These are phyloP conservation scores for Stramonita haemastoma DNA, from an alignment of 2,888 invertebrate genomes.

Conservation along the genomic window DNA sequence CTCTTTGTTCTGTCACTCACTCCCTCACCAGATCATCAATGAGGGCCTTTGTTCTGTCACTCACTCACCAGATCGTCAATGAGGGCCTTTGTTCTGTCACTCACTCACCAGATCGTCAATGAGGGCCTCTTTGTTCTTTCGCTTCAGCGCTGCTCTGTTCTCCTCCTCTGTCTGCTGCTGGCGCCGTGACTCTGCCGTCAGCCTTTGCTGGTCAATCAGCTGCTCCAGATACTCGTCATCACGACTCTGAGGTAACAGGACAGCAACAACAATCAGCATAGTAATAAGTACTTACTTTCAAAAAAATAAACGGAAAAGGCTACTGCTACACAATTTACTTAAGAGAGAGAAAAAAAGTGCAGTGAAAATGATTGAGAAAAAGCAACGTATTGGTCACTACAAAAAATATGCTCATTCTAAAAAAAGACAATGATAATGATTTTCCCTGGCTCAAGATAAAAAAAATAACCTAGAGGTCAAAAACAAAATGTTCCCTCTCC, in stretches of 20 bases:
- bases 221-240: constrained; percentile 90
- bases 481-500: not conserved
- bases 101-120: constrained; percentile 89
- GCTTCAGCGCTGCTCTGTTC: constrained; percentile 84
- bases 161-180: constrained; percentile 80
- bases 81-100: constrained; percentile 89
- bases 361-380: too few relatives aligned
- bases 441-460: too few relatives aligned
- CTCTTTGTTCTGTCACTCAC: constrained; percentile 89
- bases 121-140: constrained; percentile 90
- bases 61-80: constrained; percentile 89
- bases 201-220: constrained; percentile 71
- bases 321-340: too few relatives aligned
- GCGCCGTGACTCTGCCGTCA: constrained; percentile 81
- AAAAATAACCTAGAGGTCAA: not conserved
- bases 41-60: constrained; percentile 89
- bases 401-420: too few relatives aligned
- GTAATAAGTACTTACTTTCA: not conserved
- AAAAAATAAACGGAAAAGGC: not conserved
- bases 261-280: not conserved
- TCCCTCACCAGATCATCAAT: constrained; percentile 88
- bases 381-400: too few relatives aligned
- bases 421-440: too few relatives aligned
- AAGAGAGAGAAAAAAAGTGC: too few relatives aligned
- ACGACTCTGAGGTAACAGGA: constrained; percentile 78